Percentiles rank a stretch among this genome's conserved stretches.
Evolutionary conservation across 2,797 vertebrate genomes (phyloP).

Genomic region (Agapornis canus): DNA sequence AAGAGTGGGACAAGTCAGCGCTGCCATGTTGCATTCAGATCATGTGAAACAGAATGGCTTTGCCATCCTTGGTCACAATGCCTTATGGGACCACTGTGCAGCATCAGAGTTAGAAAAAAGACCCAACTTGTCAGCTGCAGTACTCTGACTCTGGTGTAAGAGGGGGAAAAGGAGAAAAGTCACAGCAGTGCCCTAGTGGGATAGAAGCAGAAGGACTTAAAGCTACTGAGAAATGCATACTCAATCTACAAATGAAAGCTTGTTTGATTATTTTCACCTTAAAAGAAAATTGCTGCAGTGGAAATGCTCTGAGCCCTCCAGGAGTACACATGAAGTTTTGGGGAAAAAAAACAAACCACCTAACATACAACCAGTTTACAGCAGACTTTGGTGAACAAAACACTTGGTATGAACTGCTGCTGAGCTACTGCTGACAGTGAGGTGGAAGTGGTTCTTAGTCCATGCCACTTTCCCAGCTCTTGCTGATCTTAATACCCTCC

Average conservation of each 20-base stretch:
- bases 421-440: neutral
- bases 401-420: neutral
- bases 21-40: neutral
- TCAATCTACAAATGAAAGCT: neutral
- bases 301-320: neutral
- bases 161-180: neutral
- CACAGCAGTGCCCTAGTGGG: neutral
- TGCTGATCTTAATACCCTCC: neutral
- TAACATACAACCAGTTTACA: neutral
- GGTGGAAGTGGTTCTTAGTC: neutral
- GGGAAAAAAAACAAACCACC: neutral
- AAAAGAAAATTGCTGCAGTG: neutral
- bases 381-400: neutral
- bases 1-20: neutral
- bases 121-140: neutral
- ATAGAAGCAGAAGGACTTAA: neutral
- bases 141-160: neutral
- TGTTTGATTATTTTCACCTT: neutral
- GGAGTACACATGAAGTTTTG: neutral
- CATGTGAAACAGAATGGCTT: neutral
- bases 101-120: neutral
- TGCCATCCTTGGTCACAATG: fast-evolving
- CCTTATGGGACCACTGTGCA: fast-evolving
- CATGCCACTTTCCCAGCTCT: neutral
- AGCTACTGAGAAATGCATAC: neutral